phyloP scores from a whole-genome alignment of 2,113 vertebrate genomes.

The Petrocephalus zakoni region DNA sequence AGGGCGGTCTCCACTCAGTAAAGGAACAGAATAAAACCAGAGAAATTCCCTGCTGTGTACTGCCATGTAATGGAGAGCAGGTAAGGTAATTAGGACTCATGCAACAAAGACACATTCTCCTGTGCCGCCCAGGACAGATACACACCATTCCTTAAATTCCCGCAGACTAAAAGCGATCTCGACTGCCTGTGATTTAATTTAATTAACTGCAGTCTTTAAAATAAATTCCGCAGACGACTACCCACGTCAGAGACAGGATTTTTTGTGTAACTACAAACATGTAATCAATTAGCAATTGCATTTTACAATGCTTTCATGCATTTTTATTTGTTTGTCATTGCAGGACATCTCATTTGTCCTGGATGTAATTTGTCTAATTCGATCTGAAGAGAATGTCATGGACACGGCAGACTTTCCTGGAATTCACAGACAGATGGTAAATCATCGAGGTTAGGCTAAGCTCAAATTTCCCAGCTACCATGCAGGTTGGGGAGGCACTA shows the following conservation, averaged over 20 bases:
- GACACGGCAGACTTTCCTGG: neutral
- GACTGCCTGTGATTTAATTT: conserved; percentile 16
- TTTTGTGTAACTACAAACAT: neutral
- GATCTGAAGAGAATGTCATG: neutral
- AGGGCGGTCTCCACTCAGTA: neutral
- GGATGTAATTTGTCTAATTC: conserved; percentile 7
- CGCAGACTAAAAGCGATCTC: neutral
- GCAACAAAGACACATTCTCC: neutral
- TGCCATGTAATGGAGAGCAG: neutral
- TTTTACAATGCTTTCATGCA: neutral
- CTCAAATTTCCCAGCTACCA: neutral
- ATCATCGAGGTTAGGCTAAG: neutral
- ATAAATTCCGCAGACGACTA: conserved; percentile 13
- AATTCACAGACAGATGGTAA: neutral
- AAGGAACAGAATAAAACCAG: neutral
- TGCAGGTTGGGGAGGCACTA: neutral
- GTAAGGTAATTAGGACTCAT: neutral
- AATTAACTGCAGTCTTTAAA: conserved; percentile 11
- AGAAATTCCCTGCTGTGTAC: neutral
- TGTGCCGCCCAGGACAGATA: neutral
- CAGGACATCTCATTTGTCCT: conserved; percentile 1
- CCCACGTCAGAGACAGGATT: neutral
- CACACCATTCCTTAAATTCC: conserved; percentile 4
- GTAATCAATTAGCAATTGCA: conserved; percentile 13
- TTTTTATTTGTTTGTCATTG: conserved; percentile 4